Conservation (phyloP, 2,797 vertebrate species). For the Pantherophis vulpinus region DNA sequence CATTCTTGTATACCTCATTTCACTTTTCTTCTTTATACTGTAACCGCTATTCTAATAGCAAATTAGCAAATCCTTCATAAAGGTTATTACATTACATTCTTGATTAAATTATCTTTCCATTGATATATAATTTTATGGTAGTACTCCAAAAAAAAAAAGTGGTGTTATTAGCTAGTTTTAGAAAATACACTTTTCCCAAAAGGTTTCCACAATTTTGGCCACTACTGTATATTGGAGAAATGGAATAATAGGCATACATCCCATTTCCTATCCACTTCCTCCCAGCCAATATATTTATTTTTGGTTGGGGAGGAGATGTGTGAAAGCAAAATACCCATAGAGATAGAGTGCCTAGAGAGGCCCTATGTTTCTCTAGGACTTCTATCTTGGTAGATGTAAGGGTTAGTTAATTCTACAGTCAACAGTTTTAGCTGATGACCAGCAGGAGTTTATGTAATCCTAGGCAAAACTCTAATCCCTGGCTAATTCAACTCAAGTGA, state of each 20-base stretch:
- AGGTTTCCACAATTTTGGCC: too few species aligned
- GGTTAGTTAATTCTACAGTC: not conserved
- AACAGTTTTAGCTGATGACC: not conserved
- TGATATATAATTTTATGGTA: too few species aligned
- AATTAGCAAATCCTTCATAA: too few species aligned
- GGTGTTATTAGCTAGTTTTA: too few species aligned
- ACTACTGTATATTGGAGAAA: not conserved
- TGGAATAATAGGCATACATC: not conserved
- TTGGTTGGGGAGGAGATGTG: not conserved
- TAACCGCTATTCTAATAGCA: too few species aligned
- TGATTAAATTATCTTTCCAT: too few species aligned
- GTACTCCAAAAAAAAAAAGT: too few species aligned
- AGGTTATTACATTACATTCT: too few species aligned
- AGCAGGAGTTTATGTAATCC: not conserved
- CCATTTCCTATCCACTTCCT: not conserved
- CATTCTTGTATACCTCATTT: too few species aligned
- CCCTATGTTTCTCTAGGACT: not conserved
- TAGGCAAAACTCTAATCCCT: not conserved
- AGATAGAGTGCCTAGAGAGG: not conserved
- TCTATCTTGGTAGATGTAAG: not conserved
- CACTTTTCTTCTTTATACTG: too few species aligned
- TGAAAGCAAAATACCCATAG: not conserved
- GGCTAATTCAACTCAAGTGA: not conserved
- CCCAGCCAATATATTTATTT: not conserved
- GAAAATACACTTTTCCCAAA: too few species aligned